phyloP scores from a whole-genome alignment of 2,113 vertebrate species.

The Ctenodactylus gundi region DNA sequence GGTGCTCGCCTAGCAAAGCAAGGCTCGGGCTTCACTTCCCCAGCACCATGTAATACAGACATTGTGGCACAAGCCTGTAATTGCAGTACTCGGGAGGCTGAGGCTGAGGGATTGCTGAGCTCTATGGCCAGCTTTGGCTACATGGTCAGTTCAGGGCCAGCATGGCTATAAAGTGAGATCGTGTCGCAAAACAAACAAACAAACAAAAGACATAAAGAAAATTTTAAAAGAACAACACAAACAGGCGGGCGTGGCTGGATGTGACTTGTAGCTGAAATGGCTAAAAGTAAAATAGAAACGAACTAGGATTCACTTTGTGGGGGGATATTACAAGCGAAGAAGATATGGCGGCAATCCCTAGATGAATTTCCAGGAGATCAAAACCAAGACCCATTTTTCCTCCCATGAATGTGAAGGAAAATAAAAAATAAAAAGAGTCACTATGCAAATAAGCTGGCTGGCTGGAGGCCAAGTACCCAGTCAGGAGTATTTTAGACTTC shows the following conservation, averaged over 20 bases:
- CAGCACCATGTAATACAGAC: too few species aligned
- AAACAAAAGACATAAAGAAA: not conserved
- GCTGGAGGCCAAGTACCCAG: not conserved
- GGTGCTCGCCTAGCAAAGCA: too few species aligned
- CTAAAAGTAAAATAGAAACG: not conserved
- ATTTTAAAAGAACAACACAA: not conserved
- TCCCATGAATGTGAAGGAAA: not conserved
- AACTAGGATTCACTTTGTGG: not conserved
- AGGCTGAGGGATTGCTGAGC: too few species aligned
- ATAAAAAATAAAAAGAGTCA: not conserved
- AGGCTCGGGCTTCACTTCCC: too few species aligned
- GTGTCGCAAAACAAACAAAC: too few species aligned
- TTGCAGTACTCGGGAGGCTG: too few species aligned
- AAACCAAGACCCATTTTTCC: not conserved
- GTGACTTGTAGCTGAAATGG: not conserved
- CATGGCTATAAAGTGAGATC: too few species aligned
- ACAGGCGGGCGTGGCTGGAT: not conserved
- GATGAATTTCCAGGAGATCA: not conserved
- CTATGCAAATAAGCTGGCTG: not conserved
- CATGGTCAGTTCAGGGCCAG: too few species aligned
- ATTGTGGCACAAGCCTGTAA: too few species aligned
- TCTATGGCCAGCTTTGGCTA: too few species aligned
- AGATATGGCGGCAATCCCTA: not conserved
- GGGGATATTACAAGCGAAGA: not conserved
- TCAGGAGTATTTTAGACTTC: rapidly evolving